These are phyloP conservation scores for Rhadina sibilatrix DNA, from an alignment of 2,113 vertebrate genomes.

Conservation along the genomic window DNA sequence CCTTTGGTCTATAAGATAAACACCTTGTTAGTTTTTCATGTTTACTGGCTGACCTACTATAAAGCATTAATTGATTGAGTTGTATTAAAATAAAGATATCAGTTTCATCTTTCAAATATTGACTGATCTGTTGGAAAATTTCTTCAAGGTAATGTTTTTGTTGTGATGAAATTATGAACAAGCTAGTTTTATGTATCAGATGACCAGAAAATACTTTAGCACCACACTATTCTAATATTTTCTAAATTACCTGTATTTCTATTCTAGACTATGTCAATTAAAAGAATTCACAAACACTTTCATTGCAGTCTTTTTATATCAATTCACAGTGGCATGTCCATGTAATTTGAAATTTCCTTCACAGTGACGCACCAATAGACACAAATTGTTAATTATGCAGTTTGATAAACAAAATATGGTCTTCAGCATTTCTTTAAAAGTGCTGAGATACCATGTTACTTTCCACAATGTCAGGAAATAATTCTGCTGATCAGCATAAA, in stretches of 20 bases:
- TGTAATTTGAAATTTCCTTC: constrained; percentile 6
- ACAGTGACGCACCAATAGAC: background rate
- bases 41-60: background rate
- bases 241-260: background rate
- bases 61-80: background rate
- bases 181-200: background rate
- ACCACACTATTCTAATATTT: background rate
- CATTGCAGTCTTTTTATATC: background rate
- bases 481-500: background rate
- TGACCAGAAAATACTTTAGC: background rate
- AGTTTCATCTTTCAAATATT: background rate
- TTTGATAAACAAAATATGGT: background rate
- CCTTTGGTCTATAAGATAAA: background rate
- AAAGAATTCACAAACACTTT: background rate
- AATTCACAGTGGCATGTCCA: background rate
- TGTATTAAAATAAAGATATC: background rate
- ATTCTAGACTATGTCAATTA: background rate
- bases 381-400: background rate
- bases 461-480: background rate
- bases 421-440: constrained; percentile 15
- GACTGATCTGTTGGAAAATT: background rate
- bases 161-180: background rate
- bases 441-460: background rate
- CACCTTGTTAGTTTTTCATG: background rate
- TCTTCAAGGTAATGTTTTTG: background rate